Percentiles rank a stretch among this genome's conserved stretches.
These are phyloP conservation scores for Drosophila mayri DNA, from an alignment of 1,140 invertebrate species.

Conservation along the genomic window DNA sequence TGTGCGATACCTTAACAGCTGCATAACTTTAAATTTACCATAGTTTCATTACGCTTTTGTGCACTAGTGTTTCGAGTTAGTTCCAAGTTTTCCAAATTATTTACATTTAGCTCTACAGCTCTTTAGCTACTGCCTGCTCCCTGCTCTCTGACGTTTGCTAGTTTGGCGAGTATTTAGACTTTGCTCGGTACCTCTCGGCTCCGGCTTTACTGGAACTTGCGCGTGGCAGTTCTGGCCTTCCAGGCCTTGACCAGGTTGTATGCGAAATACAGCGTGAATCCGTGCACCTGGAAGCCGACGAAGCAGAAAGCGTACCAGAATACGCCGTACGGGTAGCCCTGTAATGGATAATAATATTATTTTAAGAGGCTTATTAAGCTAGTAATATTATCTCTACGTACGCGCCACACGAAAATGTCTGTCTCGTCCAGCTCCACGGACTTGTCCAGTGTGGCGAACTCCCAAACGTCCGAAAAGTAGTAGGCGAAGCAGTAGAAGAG, in stretches of 20 bases:
- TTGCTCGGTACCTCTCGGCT: constrained; percentile 24
- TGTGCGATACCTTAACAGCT: constrained; percentile 76
- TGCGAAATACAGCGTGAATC: constrained; percentile 95
- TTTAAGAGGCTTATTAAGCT: not conserved
- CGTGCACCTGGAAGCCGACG: constrained; percentile 95
- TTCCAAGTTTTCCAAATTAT: constrained; percentile 66
- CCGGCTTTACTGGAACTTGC: constrained; percentile 84
- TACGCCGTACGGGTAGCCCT: constrained; percentile 96
- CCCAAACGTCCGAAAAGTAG: constrained; percentile 94
- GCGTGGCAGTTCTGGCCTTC: constrained; percentile 89
- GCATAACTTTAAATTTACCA: constrained; percentile 55
- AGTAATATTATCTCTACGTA: constrained; percentile 83
- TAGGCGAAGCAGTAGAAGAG: constrained; percentile 92
- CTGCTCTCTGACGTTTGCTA: constrained; percentile 53
- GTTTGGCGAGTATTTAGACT: constrained; percentile 78
- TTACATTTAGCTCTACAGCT: constrained; percentile 74
- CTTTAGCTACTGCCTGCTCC: constrained; percentile 36
- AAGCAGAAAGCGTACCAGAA: constrained; percentile 97
- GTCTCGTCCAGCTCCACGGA: constrained; percentile 87
- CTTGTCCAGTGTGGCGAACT: constrained; percentile 90
- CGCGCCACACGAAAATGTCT: constrained; percentile 92
- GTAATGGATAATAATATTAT: constrained; percentile 72
- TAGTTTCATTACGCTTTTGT: constrained; percentile 59
- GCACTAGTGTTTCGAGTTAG: constrained; percentile 68
- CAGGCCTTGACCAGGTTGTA: constrained; percentile 94